Evolutionary conservation across 2,797 vertebrate species (phyloP), one percentile per base, ranked within the genome.

Genomic region (Syndactyla subalaris): DNA sequence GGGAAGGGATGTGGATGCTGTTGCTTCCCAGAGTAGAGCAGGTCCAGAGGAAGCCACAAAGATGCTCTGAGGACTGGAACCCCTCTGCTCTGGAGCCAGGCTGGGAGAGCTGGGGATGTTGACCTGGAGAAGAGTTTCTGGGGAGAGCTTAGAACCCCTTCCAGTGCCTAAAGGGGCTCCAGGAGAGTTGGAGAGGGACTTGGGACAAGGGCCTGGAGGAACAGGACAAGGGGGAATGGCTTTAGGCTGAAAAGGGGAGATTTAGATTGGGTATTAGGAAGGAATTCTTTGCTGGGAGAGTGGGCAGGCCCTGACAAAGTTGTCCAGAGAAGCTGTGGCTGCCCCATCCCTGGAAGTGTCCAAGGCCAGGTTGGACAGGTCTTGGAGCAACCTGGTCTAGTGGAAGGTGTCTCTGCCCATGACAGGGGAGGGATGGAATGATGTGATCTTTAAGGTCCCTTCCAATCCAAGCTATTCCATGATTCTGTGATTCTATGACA

Each of bases 381-480:
- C 7, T 65, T 58, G 51, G 49, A 65, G 38, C 24, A 34, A 0
- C 14, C 10, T 77, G 30, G 22, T 0, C 0, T 1, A 13, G 29
- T 51, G 51, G n/a, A 6, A 83, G n/a, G 10, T 84, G 18, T 72
- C 59, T 12, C 2, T 38, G 30, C 13, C 38, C 59, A 59, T 46
- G 34, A 26, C 21, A 54, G 30, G 22, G 10, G 5, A 46, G 5
- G 4, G 13, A 12, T 52, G 66, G 26, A 14, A 52, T 6, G 20
- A 41, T 21, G 4, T 72, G n/a, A 2, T 52, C 10, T 58, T 51
- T 39, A 52, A 58, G 24, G 30, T 72, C 34, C 20, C n/a, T 58
- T 65, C 45, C 52, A 59, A 12, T 7, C 26, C 30, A 65, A 30
- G 26, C 21, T 12, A 19, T 39, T 34, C 41, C 26, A 32, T 81